Base-by-base conservation (phyloP, 2,113 vertebrate species). In the Emydura subglobosa region DNA sequence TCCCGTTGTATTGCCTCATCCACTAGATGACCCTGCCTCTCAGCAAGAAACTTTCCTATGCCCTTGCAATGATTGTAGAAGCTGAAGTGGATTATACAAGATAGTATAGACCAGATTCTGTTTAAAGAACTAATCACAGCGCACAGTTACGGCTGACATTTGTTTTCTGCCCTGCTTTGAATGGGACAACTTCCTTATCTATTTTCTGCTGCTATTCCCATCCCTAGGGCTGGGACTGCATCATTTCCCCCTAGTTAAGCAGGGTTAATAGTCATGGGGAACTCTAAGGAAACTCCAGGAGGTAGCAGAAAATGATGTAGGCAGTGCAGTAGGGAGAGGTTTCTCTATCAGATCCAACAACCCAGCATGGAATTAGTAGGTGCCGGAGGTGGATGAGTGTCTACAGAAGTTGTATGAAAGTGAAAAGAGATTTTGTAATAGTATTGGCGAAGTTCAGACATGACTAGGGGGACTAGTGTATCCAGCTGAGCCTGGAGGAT, bases 391-490 rank as follows among this genome's bases (percentile, higher is more conserved):
- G 53, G 44, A 12, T 7, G 51, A 25, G 14, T 78, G 55, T 79
- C 90, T 90, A 31, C 76, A 87, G 50, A n/a, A 54, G 29, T 55
- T 51, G 68, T 50, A 39, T 42, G 31, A 57, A 14, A 47, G 50
- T 31, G 6, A 2, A 83, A 29, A 39, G 47, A 51, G 51, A 34
- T 19, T 90, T 42, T 51, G 93, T 94, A 96, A 96, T 50, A 47
- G 76, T 89, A 95, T 89, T 78, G 92, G 93, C 85, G 85, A 94
- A 47, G 82, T 96, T 92, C 96, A 97, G 93, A 95, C 93, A 94
- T 95, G 93, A 97, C 96, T 39, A 94, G 89, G 95, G 88, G 82
- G 83, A 53, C 1, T 1, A 90, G 65, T 74, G 42, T 95, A 97
- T 95, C 95, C 89, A 95, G 65, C 1, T 10, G 74, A 94, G 96